A percentile compares a stretch with the other conserved stretches of the same genome.
Evolutionary conservation across 2,797 vertebrate species (phyloP).

Genomic region (Clarias pachynema): DNA sequence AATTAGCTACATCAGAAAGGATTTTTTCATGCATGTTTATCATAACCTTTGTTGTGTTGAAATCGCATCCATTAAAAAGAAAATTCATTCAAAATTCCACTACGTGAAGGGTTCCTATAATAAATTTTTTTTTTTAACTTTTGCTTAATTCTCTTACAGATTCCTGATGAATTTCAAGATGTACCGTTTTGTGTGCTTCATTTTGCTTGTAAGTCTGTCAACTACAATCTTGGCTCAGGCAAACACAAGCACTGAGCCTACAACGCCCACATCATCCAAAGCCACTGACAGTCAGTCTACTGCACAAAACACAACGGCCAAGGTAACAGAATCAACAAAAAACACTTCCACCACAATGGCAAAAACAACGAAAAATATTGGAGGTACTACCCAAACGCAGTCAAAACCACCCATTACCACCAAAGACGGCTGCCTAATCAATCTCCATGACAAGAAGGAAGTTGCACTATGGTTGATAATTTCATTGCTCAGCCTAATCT

Average conservation of each 20-base stretch:
- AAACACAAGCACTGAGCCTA: no score
- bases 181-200: constrained; percentile 6
- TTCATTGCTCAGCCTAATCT: background rate
- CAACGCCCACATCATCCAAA: no score
- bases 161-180: constrained; percentile 42
- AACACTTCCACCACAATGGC: no score
- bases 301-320: no score
- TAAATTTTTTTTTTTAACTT: no score
- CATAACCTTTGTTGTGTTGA: background rate
- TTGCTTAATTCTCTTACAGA: constrained; percentile 22
- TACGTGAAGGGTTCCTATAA: background rate
- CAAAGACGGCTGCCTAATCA: background rate
- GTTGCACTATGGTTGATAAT: background rate
- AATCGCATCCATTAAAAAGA: background rate
- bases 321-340: no score
- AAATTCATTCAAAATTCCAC: background rate
- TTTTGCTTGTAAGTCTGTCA: constrained; percentile 16
- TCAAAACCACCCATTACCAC: background rate
- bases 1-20: background rate
- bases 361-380: no score
- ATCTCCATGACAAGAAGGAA: background rate
- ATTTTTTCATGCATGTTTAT: background rate
- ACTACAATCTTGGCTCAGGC: no score
- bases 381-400: rapidly evolving
- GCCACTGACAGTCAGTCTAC: no score